phyloP scores from a whole-genome alignment of 2,113 vertebrate species.

The Lycaon pictus region DNA sequence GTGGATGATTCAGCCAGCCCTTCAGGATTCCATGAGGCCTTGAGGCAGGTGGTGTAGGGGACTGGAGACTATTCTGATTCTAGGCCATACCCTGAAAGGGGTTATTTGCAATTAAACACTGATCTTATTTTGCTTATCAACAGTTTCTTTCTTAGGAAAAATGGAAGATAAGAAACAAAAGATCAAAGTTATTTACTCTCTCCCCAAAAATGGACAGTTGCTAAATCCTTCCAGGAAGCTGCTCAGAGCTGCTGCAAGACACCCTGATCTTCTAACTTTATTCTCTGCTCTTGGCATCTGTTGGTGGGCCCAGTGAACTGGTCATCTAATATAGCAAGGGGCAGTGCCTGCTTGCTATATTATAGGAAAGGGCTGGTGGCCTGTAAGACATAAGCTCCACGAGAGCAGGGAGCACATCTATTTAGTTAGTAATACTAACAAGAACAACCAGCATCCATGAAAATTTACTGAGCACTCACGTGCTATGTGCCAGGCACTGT shows the following conservation, averaged over 20 bases:
- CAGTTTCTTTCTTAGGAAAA: constrained; percentile 39
- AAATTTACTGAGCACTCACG: constrained; percentile 7
- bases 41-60: neutral
- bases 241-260: neutral
- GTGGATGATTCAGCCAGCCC: constrained; percentile 15
- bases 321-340: neutral
- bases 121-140: constrained; percentile 32
- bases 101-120: constrained; percentile 32
- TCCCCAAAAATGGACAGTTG: constrained; percentile 18
- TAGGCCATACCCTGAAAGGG: neutral
- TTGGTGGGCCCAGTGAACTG: neutral
- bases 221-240: neutral
- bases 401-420: neutral
- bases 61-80: constrained; percentile 1
- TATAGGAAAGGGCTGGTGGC: neutral
- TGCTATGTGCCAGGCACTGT: neutral
- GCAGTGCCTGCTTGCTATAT: neutral
- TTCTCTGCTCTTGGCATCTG: constrained; percentile 15
- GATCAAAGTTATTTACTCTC: constrained; percentile 25
- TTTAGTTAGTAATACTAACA: constrained; percentile 25
- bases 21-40: neutral
- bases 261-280: constrained; percentile 20
- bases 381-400: neutral
- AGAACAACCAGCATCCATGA: neutral
- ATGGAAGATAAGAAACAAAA: constrained; percentile 17